Percentiles rank a stretch among this genome's conserved stretches.
phyloP scores from a whole-genome alignment of 2,113 vertebrate species.

The Vulpes lagopus region DNA sequence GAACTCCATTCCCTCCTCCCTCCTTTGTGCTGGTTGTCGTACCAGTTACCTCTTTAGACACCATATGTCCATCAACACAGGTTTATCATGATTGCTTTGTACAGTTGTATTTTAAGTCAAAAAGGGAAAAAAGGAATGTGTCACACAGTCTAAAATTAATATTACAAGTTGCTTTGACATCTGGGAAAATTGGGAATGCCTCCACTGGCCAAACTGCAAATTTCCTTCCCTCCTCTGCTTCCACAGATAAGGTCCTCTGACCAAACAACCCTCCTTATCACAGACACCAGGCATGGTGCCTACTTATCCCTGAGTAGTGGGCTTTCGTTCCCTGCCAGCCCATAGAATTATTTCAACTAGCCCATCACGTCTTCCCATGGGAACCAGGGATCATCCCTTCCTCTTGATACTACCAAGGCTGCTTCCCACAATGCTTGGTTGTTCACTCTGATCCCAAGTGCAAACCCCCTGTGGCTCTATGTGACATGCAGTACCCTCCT shows the following conservation, averaged over 20 bases:
- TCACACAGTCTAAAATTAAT: conserved; percentile 9
- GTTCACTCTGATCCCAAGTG: neutral
- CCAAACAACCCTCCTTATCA: neutral
- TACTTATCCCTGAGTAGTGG: neutral
- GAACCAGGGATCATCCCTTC: neutral
- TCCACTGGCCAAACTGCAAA: conserved; percentile 15
- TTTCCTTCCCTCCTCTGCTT: neutral
- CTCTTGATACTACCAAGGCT: conserved; percentile 24
- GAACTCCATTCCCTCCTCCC: neutral
- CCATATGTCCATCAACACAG: neutral
- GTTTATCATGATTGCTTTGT: conserved; percentile 37
- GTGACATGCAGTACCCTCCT: neutral
- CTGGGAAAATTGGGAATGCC: neutral
- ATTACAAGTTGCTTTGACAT: conserved; percentile 32
- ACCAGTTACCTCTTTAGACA: conserved; percentile 34
- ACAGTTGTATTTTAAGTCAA: conserved; percentile 53
- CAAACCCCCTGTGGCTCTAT: neutral
- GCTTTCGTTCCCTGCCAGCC: neutral
- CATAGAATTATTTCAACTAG: conserved; percentile 6
- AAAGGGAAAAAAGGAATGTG: neutral
- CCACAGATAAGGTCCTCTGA: neutral
- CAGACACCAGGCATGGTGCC: neutral
- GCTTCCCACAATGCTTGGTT: neutral
- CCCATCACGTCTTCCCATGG: neutral
- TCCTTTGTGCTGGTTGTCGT: conserved; percentile 33